Evolutionary conservation across 2,797 vertebrate species (phyloP), one percentile per base, ranked within the genome.

Genomic region (Lepus townsendii): DNA sequence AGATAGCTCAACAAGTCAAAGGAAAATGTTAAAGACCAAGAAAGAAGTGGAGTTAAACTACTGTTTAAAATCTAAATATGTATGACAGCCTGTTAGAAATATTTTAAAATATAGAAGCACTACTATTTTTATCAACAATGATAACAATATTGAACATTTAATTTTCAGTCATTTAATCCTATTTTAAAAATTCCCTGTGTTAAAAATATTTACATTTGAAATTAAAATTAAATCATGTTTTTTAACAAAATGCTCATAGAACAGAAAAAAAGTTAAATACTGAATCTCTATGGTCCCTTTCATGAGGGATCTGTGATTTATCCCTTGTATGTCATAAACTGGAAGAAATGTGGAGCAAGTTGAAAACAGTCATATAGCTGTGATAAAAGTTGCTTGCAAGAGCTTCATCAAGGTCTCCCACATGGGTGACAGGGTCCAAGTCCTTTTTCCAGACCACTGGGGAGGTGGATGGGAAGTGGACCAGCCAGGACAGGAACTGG

Each of bases 351-450:
- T 54, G 2, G 3, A 95, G n/a, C 30, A 73, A 94, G 73, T 10
- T 1, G 50, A 95, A 95, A 97, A 91, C 0, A 96, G 14, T 76
- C 11, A 38, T 47, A 38, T 0, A 80, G 7, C 77, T 96, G 35
- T 95, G 95, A 97, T 79, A 96, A 96, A 96, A 90, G 47, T 63
- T 90, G 14, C 7, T 76, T 95, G 73, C 54, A 47, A 47, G 42
- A 47, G 42, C 42, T 47, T 47, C 1, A 47, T 47, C 8, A 47
- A 47, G 42, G 42, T 47, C 7, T 47, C 42, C 42, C 42, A 47
- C 42, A 47, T 47, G 42, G 42, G 7, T 47, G 42, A 47, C 42
- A 47, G 42, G 42, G 8, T 47, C 42, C 6, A 47, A 47, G 42
- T 47, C 42, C 42, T 47, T 47, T 47, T 47, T 47, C 42, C 42